phyloP scores from a whole-genome alignment of 2,797 vertebrate genomes.

The Sarcophilus harrisii region DNA sequence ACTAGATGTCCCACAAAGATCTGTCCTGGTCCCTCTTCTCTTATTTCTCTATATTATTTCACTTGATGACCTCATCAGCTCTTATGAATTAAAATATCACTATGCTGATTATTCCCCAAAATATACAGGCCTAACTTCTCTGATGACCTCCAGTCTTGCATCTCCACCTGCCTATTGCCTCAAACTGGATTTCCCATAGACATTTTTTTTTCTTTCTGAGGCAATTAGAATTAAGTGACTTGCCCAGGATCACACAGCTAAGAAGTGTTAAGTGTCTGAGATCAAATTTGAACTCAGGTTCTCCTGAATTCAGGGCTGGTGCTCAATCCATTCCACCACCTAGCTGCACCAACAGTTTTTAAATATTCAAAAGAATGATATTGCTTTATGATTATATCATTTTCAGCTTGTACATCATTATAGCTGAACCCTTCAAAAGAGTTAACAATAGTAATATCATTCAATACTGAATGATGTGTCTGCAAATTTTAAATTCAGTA shows the following conservation, averaged over 20 bases:
- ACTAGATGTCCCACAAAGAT: not conserved
- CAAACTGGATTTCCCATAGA: no score
- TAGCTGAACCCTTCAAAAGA: not conserved
- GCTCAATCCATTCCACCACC: no score
- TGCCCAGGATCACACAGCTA: no score
- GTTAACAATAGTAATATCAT: not conserved
- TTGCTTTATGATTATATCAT: not conserved
- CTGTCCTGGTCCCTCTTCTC: not conserved
- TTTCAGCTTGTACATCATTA: not conserved
- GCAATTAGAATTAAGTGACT: no score
- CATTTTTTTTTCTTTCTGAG: not conserved
- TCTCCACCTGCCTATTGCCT: no score
- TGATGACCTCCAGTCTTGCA: no score
- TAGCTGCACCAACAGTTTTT: no score
- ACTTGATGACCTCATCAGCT: not conserved
- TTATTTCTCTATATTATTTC: not conserved
- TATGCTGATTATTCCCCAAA: not conserved
- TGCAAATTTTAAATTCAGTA: not conserved
- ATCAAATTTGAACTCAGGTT: no score
- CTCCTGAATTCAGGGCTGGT: no score
- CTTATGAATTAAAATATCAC: no score
- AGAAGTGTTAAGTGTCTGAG: no score
- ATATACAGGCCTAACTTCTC: not conserved
- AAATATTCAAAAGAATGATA: not conserved
- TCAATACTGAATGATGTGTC: not conserved